Percentiles rank a stretch among this genome's conserved stretches.
These are phyloP conservation scores for Spinibarbus caldwelli DNA, from an alignment of 2,797 vertebrate species.

Conservation along the genomic window DNA sequence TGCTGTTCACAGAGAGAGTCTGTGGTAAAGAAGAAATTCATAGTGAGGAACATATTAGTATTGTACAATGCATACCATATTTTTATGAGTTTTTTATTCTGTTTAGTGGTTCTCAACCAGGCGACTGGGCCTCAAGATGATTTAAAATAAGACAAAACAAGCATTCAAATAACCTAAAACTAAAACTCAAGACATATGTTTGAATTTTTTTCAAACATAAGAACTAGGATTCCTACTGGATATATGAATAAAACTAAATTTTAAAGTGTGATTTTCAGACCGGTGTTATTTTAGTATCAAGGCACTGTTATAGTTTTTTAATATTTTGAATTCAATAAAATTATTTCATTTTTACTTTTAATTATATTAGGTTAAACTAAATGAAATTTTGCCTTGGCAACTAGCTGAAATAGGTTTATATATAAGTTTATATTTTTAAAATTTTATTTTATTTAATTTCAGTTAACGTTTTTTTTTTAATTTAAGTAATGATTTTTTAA, in stretches of 20 bases:
- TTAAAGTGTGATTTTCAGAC: no score
- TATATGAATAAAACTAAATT: no score
- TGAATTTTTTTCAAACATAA: not conserved
- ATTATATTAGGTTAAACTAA: no score
- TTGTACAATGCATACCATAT: not conserved
- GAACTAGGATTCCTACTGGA: no score
- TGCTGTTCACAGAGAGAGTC: conserved; percentile 30
- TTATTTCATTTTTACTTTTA: no score
- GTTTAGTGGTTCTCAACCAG: conserved; percentile 14
- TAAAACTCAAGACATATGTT: not conserved
- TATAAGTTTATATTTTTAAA: no score
- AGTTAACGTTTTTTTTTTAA: no score
- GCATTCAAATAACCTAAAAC: not conserved
- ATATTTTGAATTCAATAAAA: not conserved
- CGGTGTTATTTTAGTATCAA: no score
- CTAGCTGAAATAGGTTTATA: not conserved
- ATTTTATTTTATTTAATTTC: no score
- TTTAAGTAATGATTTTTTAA: no score
- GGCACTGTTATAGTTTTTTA: not conserved
- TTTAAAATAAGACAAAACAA: not conserved
- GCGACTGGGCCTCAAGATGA: not conserved
- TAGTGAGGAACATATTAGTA: not conserved
- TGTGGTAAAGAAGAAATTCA: conserved; percentile 9
- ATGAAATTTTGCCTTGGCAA: not conserved
- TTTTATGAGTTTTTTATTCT: not conserved